Percentiles rank a stretch among this genome's conserved stretches.
These are phyloP conservation scores for Drosophila arawakana DNA, from an alignment of 1,140 invertebrate species.

Conservation along the genomic window DNA sequence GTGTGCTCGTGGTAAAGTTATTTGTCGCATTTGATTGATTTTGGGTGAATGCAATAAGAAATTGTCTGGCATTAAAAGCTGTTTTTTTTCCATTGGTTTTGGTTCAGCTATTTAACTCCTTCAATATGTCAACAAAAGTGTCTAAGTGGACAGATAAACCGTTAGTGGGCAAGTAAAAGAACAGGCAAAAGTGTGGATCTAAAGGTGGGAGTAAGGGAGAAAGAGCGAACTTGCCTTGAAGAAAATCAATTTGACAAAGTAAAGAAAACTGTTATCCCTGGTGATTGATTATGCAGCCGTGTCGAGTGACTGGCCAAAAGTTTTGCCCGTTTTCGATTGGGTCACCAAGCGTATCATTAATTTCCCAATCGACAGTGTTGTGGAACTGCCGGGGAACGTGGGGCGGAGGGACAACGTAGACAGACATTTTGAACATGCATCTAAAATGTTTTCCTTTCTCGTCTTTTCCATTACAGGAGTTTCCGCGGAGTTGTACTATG, in stretches of 20 bases:
- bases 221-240: not conserved
- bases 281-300: constrained; percentile 77
- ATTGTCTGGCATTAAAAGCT: constrained; percentile 39
- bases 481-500: constrained; percentile 94
- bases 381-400: not conserved
- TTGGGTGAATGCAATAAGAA: constrained; percentile 33
- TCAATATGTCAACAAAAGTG: constrained; percentile 78
- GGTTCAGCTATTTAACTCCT: constrained; percentile 71
- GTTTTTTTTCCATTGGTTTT: constrained; percentile 7
- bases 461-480: constrained; percentile 88
- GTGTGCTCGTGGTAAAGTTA: constrained; percentile 21
- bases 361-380: constrained; percentile 37
- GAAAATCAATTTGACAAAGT: constrained; percentile 76
- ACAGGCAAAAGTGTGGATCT: too few species aligned
- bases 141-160: constrained; percentile 68
- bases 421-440: constrained; percentile 29
- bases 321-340: constrained; percentile 55
- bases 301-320: constrained; percentile 72
- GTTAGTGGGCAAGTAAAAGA: constrained; percentile 16
- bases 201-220: too few species aligned
- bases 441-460: constrained; percentile 32
- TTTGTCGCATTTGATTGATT: constrained; percentile 53
- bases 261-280: constrained; percentile 76
- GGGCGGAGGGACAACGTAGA: constrained; percentile 18
- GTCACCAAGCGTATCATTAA: constrained; percentile 73